Base-by-base conservation (phyloP, 2,113 vertebrate species). In the Catagonus wagneri region DNA sequence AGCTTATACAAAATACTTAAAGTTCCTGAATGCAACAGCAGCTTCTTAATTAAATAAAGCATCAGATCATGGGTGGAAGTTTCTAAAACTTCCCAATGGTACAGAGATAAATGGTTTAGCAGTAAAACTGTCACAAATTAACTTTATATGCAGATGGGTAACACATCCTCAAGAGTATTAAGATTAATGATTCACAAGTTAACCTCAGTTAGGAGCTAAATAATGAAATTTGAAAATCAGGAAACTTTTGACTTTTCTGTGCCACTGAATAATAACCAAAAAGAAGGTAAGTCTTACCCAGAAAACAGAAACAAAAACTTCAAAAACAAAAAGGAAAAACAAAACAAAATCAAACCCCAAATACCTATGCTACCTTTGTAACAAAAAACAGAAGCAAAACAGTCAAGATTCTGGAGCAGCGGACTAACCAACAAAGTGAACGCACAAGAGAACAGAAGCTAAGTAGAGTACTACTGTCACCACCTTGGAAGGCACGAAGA, bases 271-370 rank as follows among this genome's bases (percentile, higher is more conserved):
- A 78, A 15, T 84, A 93, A 96, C 58, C 44, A 80, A 97, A 93
- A 94, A 32, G 74, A 81, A 95, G 32, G 10, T 54, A 71, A 88
- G 32, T 25, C 76, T 87, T 54, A 69, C 12, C 69, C 22, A 85
- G 69, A 96, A 85, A 96, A 94, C 50, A 93, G 76, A 88, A 87
- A 87, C 25, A 80, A 91, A 95, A 96, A 83, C 60, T 94, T 89
- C 7, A 83, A 78, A 76, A 63, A 72, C 69, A 80, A 44, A 93
- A 44, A 94, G 27, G n/a, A 27, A 75, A 66, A 39, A 20, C 16
- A 61, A 72, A 25, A 54, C 39, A 23, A 32, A 4, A 72, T 11
- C 20, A 79, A 58, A n/a, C 5, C 60, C 71, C 66, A 83, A 93
- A 86, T n/a, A 89, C 17, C 63, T 63, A 50, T 27, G 50, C 71